Evolutionary conservation across 2,113 vertebrate genomes (phyloP), one percentile per base, ranked within the genome.

Genomic region (Trichomycterus rosablanca): DNA sequence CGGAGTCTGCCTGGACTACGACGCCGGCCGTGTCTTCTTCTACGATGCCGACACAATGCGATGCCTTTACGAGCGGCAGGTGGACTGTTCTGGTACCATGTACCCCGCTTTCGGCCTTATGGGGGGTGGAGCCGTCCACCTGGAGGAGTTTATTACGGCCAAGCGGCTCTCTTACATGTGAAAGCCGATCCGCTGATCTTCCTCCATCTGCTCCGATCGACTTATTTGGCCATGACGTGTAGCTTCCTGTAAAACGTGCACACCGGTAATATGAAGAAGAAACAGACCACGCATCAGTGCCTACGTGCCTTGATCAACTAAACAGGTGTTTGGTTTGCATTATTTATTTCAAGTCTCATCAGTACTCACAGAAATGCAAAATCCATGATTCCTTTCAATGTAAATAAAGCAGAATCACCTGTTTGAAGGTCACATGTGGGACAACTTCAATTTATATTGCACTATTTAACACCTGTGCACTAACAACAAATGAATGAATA

Each of bases 31-130:
- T 20, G 92, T 97, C 56, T 89, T 80, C 20, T 98, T 99, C 77
- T 95, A 93, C 0, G 90, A 98, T 0, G 89, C 87, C 1, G 90
- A 90, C 67, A 57, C 54, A 66, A 97, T 98, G 94, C 85, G 87
- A 76, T 95, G 92, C 81, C 87, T 99, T 49, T 97, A 91, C 0
- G 94, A 97, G 72, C 87, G 93, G 3, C 87, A 88, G 49, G 90
- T 97, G 70, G 94, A 99, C 61, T 97, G 96, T 56, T 91, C 93
- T 0, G 90, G 89, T 2, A 82, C 87, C 0, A 96, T 98, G 93
- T 99, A 91, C 75, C 96, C 96, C 0, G 93, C 89, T 0, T 99
- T 99, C 14, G 95, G 91, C 7, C 74, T 99, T 43, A 90, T 98
- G 93, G 96, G 96, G 1, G 80, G 94, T 0, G 92, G 90, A 0